phyloP scores from a whole-genome alignment of 2,113 vertebrate species.

The Gavia stellata region DNA sequence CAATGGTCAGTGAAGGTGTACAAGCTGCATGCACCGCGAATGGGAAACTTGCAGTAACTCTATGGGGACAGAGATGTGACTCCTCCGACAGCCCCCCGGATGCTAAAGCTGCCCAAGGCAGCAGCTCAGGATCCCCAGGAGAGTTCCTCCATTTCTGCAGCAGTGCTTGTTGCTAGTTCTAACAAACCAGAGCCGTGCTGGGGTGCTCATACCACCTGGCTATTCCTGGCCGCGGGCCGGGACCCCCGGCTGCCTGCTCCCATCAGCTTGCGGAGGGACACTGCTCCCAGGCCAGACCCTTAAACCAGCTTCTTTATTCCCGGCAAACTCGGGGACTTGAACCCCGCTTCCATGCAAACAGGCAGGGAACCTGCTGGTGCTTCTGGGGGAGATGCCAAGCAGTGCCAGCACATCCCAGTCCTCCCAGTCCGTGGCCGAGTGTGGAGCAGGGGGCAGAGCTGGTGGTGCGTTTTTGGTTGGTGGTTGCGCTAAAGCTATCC shows the following conservation, averaged over 20 bases:
- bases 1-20: background rate
- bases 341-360: background rate
- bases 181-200: background rate
- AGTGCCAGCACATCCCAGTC: background rate
- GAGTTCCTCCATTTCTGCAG: background rate
- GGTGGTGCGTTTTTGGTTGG: background rate
- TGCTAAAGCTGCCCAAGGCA: background rate
- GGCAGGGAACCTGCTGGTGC: background rate
- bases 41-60: background rate
- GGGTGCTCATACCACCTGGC: rapidly evolving
- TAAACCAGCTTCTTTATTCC: background rate
- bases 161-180: background rate
- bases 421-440: background rate
- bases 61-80: background rate
- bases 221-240: background rate
- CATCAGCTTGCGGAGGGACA: rapidly evolving
- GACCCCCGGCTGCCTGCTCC: background rate
- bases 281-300: background rate
- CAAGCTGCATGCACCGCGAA: background rate
- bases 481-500: background rate
- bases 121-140: background rate
- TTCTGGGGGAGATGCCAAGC: background rate
- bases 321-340: background rate
- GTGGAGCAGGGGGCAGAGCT: background rate
- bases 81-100: background rate